These are phyloP conservation scores for Drosophila santomea DNA, from an alignment of 1,140 invertebrate species.

Conservation along the genomic window DNA sequence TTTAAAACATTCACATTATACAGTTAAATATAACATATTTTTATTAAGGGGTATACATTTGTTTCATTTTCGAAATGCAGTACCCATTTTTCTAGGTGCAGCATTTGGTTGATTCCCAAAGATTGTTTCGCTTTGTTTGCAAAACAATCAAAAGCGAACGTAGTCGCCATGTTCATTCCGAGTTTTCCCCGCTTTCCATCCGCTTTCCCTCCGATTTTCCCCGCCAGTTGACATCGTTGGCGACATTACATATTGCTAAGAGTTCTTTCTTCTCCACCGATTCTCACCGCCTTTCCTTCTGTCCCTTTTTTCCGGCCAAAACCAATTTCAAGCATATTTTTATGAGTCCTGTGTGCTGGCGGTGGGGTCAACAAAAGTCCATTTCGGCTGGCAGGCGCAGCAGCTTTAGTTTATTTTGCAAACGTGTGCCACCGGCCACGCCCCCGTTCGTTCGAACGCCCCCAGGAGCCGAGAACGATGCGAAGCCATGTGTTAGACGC, in stretches of 20 bases:
- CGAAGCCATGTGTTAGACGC: conserved; percentile 65
- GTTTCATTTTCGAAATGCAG: not conserved
- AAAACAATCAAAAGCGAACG: conserved; percentile 77
- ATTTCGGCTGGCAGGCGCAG: conserved; percentile 61
- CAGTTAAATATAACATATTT: too few species aligned
- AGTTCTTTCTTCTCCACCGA: conserved; percentile 47
- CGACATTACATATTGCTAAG: conserved; percentile 76
- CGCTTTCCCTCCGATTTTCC: too few species aligned
- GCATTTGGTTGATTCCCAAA: conserved; percentile 21
- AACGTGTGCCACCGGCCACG: conserved; percentile 58
- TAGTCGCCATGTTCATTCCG: conserved; percentile 38
- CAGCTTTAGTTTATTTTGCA: conserved; percentile 78
- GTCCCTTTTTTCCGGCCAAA: conserved; percentile 54
- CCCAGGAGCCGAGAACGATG: conserved; percentile 8
- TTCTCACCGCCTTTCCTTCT: conserved; percentile 13
- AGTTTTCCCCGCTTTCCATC: not conserved
- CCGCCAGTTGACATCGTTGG: conserved; percentile 58
- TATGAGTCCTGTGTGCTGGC: conserved; percentile 67
- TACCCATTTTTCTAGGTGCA: conserved; percentile 9
- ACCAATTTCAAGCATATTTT: conserved; percentile 82
- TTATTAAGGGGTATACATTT: too few species aligned
- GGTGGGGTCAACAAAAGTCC: conserved; percentile 19
- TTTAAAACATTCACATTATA: too few species aligned
- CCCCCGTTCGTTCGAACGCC: conserved; percentile 14
- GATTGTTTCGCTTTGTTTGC: conserved; percentile 77